phyloP scores from a whole-genome alignment of 2,797 vertebrate genomes.

The Columba guinea region DNA sequence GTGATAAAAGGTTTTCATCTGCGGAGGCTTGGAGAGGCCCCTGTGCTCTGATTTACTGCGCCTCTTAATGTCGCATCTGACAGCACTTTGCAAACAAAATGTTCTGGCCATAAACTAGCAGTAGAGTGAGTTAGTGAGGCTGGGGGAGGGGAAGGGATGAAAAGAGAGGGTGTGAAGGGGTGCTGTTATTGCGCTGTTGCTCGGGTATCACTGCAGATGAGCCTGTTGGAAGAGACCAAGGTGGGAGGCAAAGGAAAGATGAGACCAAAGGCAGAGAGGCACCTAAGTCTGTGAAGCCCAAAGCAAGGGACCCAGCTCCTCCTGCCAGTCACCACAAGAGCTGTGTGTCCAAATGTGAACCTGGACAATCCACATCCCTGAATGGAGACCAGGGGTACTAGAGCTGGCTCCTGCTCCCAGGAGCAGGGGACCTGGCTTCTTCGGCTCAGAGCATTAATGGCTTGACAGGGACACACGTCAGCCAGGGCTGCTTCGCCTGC shows the following conservation, averaged over 20 bases:
- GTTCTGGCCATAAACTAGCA: conserved; percentile 61
- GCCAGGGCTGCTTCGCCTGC: neutral
- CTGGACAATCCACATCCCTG: too few species aligned
- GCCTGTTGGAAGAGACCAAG: neutral
- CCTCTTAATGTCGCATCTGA: conserved; percentile 71
- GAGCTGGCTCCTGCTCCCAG: neutral
- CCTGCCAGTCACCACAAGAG: rapidly evolving
- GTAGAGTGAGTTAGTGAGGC: neutral
- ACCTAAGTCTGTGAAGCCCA: neutral
- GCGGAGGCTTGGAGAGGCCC: conserved; percentile 53
- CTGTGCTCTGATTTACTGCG: conserved; percentile 64
- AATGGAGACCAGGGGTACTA: neutral
- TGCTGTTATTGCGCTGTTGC: neutral
- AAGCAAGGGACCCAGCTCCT: neutral
- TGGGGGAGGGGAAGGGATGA: neutral
- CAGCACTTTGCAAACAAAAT: conserved; percentile 71
- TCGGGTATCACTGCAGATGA: rapidly evolving
- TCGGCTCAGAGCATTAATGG: neutral
- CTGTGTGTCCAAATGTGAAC: rapidly evolving
- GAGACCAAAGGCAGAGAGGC: neutral
- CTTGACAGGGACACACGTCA: rapidly evolving
- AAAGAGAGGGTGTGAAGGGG: neutral
- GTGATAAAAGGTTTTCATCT: conserved; percentile 76
- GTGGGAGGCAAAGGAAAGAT: neutral
- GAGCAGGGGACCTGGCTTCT: neutral